phyloP scores from a whole-genome alignment of 2,888 invertebrate genomes.

The Andrena fulva region DNA sequence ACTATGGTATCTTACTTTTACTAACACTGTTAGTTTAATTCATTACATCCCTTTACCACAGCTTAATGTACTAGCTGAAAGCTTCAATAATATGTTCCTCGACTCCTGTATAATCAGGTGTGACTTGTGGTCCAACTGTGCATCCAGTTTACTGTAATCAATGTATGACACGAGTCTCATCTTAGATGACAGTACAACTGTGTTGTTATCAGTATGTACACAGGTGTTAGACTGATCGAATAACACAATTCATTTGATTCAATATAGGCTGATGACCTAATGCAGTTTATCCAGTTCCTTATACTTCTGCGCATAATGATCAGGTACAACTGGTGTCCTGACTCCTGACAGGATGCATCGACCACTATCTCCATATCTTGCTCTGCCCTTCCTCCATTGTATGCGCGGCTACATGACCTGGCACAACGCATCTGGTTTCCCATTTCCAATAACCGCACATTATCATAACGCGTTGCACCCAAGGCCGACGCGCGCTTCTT shows the following conservation, averaged over 20 bases:
- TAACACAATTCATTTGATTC: neutral
- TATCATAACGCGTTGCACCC: slow-evolving; percentile 28
- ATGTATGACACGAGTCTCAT: neutral
- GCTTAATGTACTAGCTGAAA: too few relatives aligned
- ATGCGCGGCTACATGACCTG: slow-evolving; percentile 7
- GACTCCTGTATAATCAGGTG: slow-evolving; percentile 26
- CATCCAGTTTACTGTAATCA: slow-evolving; percentile 2
- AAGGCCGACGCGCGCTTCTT: slow-evolving; percentile 46
- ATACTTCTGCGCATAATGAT: neutral
- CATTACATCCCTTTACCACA: neutral
- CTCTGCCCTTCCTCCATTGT: neutral
- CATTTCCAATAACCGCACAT: slow-evolving; percentile 25
- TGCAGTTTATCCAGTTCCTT: neutral
- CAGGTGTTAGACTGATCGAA: neutral
- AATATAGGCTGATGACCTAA: neutral
- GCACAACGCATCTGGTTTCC: slow-evolving; percentile 1
- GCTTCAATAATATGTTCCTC: neutral
- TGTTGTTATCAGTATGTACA: too few relatives aligned
- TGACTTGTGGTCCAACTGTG: slow-evolving; percentile 4
- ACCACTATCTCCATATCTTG: neutral
- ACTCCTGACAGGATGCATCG: neutral
- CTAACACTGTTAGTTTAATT: neutral
- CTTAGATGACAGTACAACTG: too few relatives aligned
- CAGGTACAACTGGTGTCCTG: neutral
- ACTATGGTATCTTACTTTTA: slow-evolving; percentile 2